phyloP scores from a whole-genome alignment of 2,797 vertebrate species.

The Hydrocynus forskahlii region DNA sequence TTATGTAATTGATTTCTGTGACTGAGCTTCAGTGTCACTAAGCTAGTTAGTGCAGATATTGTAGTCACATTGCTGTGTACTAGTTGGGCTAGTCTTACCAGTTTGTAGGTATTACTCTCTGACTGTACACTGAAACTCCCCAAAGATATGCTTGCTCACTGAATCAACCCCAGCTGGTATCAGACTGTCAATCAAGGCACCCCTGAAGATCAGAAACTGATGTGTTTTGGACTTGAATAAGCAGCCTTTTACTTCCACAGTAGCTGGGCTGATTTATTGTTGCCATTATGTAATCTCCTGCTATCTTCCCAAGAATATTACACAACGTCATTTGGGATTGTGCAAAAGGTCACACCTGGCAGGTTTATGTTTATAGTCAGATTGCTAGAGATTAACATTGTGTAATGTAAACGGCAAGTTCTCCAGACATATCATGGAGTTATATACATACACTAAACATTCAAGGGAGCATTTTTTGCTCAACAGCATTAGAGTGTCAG shows the following conservation, averaged over 20 bases:
- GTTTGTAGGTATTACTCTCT: background rate
- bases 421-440: background rate
- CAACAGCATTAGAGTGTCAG: too few relatives aligned
- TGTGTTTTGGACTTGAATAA: conserved; percentile 14
- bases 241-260: conserved; percentile 33
- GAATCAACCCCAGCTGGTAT: conserved; percentile 8
- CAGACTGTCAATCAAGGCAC: conserved; percentile 15
- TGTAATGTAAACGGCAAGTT: conserved; percentile 21
- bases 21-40: too few relatives aligned
- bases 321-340: conserved; percentile 25
- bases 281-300: conserved; percentile 36
- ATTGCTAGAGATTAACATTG: conserved; percentile 29
- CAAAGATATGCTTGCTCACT: conserved; percentile 25
- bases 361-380: conserved; percentile 17
- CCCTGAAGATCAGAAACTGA: conserved; percentile 9
- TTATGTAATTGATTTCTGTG: too few relatives aligned
- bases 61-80: too few relatives aligned
- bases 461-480: background rate
- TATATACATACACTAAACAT: background rate
- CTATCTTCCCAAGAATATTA: conserved; percentile 32
- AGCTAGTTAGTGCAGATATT: too few relatives aligned
- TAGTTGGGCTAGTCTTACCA: too few relatives aligned
- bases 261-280: conserved; percentile 12
- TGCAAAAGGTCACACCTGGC: conserved; percentile 22
- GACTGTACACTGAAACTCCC: background rate